A percentile compares a stretch with the other conserved stretches of the same genome.
Evolutionary conservation across 1,140 invertebrate genomes (phyloP).

Genomic region (Pseudobourletiella spinata): DNA sequence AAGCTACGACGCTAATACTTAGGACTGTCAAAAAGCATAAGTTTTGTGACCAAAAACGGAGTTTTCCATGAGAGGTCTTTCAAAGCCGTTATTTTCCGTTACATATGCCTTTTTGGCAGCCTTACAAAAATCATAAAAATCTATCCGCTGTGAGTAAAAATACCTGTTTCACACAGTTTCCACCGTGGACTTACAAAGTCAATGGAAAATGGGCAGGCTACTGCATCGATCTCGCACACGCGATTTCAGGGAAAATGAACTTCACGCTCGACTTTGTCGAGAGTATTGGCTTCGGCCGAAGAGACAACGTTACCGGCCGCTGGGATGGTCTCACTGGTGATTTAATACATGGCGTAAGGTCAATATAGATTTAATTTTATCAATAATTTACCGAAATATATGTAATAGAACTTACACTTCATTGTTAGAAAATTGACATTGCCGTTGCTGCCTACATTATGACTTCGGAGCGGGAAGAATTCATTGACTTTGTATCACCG

Average conservation of each 20-base stretch:
- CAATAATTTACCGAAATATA: slow-evolving; percentile 2
- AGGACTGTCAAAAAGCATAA: too few relatives aligned
- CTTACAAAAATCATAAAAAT: too few relatives aligned
- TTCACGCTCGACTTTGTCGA: slow-evolving; percentile 80
- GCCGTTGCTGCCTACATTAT: slow-evolving; percentile 76
- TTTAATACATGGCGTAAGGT: slow-evolving; percentile 66
- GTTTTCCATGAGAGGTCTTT: too few relatives aligned
- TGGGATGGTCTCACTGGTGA: slow-evolving; percentile 89
- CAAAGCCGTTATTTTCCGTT: too few relatives aligned
- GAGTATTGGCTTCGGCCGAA: slow-evolving; percentile 63
- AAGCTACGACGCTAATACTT: too few relatives aligned
- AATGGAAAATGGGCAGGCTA: slow-evolving; percentile 58
- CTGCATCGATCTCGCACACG: slow-evolving; percentile 77
- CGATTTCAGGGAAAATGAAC: slow-evolving; percentile 63
- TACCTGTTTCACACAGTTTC: too few relatives aligned
- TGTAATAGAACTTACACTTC: slow-evolving; percentile 10
- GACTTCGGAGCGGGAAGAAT: slow-evolving; percentile 86
- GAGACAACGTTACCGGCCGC: slow-evolving; percentile 54
- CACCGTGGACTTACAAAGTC: slow-evolving; percentile 38
- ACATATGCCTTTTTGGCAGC: too few relatives aligned
- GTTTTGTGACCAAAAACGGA: too few relatives aligned
- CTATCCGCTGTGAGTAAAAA: too few relatives aligned
- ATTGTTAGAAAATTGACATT: slow-evolving; percentile 84
- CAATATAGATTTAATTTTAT: neutral
- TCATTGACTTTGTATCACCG: slow-evolving; percentile 76